phyloP scores from a whole-genome alignment of 2,113 vertebrate species.

The Cinclus mexicanus region DNA sequence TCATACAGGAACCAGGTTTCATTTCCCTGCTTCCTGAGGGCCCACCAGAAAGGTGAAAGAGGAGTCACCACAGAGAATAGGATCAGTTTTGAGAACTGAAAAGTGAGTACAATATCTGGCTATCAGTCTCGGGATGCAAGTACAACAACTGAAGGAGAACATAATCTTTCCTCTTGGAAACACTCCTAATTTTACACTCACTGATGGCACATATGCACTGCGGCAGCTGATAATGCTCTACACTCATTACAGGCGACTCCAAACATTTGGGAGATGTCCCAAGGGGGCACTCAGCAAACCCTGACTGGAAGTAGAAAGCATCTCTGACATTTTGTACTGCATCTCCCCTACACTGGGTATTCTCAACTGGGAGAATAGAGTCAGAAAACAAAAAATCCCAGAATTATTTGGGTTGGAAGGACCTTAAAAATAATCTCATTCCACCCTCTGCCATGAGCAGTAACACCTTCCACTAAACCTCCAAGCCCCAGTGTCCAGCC shows the following conservation, averaged over 20 bases:
- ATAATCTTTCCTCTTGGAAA: slow-evolving; percentile 44
- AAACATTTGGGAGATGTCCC: background rate
- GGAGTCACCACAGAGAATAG: slow-evolving; percentile 10
- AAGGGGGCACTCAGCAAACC: background rate
- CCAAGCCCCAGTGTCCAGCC: accelerated
- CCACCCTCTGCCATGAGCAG: background rate
- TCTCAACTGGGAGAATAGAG: background rate
- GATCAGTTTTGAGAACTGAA: background rate
- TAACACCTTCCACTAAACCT: background rate
- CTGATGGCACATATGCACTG: background rate
- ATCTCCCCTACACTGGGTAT: background rate
- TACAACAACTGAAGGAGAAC: slow-evolving; percentile 1
- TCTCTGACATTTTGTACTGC: background rate
- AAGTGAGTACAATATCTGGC: slow-evolving; percentile 11
- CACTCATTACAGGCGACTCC: background rate
- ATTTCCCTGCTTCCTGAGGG: slow-evolving; percentile 60
- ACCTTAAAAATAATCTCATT: background rate
- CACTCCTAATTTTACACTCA: slow-evolving; percentile 40
- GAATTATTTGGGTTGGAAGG: background rate
- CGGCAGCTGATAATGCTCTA: background rate
- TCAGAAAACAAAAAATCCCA: background rate
- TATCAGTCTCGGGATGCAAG: slow-evolving; percentile 26
- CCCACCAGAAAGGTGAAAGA: slow-evolving; percentile 65
- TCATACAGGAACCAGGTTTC: slow-evolving; percentile 67
- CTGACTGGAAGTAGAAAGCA: background rate